Percentiles rank a stretch among this genome's conserved stretches.
Evolutionary conservation across 2,888 invertebrate genomes (phyloP).

Genomic region (Scaptomyza polygonia): DNA sequence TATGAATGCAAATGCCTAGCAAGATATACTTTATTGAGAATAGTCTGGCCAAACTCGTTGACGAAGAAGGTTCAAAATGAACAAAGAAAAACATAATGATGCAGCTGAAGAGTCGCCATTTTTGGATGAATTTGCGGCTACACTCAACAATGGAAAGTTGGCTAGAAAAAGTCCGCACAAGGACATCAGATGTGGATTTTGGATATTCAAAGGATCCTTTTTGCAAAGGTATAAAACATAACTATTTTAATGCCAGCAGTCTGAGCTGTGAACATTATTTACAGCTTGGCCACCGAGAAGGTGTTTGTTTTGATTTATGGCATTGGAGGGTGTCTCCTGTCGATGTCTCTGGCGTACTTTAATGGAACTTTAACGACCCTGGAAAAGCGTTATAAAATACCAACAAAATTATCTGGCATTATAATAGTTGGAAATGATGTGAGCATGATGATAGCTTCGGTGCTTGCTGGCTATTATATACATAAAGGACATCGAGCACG

Average conservation of each 20-base stretch:
- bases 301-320: slow-evolving; percentile 87
- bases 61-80: slow-evolving; percentile 22
- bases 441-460: slow-evolving; percentile 88
- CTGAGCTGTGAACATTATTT: neutral
- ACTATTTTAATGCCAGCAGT: neutral
- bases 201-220: slow-evolving; percentile 86
- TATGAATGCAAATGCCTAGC: neutral
- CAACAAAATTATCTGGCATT: slow-evolving; percentile 88
- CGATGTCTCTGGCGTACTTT: slow-evolving; percentile 88
- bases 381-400: slow-evolving; percentile 90
- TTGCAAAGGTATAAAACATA: slow-evolving; percentile 85
- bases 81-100: slow-evolving; percentile 22
- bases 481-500: slow-evolving; percentile 89
- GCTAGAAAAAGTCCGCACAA: slow-evolving; percentile 30
- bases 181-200: slow-evolving; percentile 86
- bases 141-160: neutral
- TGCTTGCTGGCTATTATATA: slow-evolving; percentile 88
- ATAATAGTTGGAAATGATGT: slow-evolving; percentile 90
- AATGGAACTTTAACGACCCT: slow-evolving; percentile 89
- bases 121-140: slow-evolving; percentile 3
- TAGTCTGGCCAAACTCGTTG: slow-evolving; percentile 15
- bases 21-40: slow-evolving; percentile 1
- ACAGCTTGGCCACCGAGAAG: slow-evolving; percentile 83
- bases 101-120: slow-evolving; percentile 37
- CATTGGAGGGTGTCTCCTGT: slow-evolving; percentile 87